A percentile compares a stretch with the other conserved stretches of the same genome.
Conservation (phyloP, 2,113 vertebrate genomes). For the Condylura cristata region DNA sequence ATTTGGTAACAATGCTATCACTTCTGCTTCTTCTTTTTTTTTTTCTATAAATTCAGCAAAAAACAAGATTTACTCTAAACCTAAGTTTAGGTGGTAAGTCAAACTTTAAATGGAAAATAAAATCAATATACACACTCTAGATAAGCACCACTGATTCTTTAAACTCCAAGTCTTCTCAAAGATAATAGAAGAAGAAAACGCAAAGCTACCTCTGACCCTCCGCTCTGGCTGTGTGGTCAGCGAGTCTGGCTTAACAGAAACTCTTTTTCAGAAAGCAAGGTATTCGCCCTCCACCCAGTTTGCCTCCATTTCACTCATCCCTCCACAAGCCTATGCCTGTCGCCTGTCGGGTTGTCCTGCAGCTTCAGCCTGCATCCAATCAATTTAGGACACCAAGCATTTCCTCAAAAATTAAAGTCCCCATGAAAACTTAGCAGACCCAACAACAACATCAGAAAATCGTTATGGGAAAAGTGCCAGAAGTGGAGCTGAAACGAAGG, state of each 20-base stretch:
- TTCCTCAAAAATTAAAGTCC: slow-evolving; percentile 51
- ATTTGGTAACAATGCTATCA: too few relatives aligned
- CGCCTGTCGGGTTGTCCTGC: background rate
- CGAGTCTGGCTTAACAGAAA: background rate
- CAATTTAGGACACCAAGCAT: slow-evolving; percentile 13
- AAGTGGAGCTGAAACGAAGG: slow-evolving; percentile 10
- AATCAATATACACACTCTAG: background rate
- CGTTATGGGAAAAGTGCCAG: background rate
- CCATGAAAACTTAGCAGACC: background rate
- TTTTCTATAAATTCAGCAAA: background rate
- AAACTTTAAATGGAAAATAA: background rate
- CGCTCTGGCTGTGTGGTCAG: background rate
- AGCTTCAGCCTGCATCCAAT: background rate
- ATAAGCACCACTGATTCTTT: background rate
- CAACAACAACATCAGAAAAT: background rate
- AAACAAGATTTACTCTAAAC: background rate
- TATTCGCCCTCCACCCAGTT: background rate
- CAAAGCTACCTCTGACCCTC: background rate
- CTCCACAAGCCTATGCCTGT: background rate
- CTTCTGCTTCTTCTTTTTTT: background rate
- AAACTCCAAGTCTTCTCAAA: background rate
- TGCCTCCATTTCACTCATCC: background rate
- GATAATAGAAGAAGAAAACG: background rate
- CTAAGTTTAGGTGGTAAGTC: background rate
- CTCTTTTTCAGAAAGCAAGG: background rate